Evolutionary conservation across 2,888 invertebrate species (phyloP).

Genomic region (Xanthia togata): DNA sequence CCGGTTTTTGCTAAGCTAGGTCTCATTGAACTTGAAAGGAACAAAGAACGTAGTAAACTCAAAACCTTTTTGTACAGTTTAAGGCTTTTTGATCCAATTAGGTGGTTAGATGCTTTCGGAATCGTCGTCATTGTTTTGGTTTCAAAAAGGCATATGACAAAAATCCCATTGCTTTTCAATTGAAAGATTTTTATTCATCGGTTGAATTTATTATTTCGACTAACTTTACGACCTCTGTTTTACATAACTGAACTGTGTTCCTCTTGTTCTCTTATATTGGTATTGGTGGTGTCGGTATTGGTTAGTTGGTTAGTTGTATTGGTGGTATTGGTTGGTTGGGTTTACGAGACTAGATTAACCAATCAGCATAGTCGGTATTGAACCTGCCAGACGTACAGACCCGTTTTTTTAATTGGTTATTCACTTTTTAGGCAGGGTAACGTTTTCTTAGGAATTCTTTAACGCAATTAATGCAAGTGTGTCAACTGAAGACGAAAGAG

Average conservation of each 20-base stretch:
- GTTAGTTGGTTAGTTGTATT: too few species aligned
- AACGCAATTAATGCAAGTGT: not conserved
- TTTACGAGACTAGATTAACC: not conserved
- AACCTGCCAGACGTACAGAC: not conserved
- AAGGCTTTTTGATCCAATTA: constrained; percentile 53
- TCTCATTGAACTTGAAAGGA: constrained; percentile 45
- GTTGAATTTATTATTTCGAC: not conserved
- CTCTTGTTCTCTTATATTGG: not conserved
- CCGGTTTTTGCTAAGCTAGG: constrained; percentile 44
- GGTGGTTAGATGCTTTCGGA: constrained; percentile 7
- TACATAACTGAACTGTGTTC: not conserved
- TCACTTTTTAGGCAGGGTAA: not conserved
- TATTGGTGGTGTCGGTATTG: not conserved
- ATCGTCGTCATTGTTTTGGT: constrained; percentile 34
- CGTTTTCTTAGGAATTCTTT: not conserved
- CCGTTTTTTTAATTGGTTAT: not conserved
- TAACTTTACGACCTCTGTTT: not conserved
- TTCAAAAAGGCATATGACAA: constrained; percentile 15
- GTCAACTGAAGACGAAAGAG: not conserved
- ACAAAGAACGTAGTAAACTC: constrained; percentile 47
- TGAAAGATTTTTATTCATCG: constrained; percentile 7
- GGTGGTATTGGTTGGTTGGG: too few species aligned
- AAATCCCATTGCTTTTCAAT: constrained; percentile 12
- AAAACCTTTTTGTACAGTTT: constrained; percentile 45
- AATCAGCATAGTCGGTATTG: not conserved